phyloP scores from a whole-genome alignment of 2,113 vertebrate genomes.

The Paradoxurus hermaphroditus region DNA sequence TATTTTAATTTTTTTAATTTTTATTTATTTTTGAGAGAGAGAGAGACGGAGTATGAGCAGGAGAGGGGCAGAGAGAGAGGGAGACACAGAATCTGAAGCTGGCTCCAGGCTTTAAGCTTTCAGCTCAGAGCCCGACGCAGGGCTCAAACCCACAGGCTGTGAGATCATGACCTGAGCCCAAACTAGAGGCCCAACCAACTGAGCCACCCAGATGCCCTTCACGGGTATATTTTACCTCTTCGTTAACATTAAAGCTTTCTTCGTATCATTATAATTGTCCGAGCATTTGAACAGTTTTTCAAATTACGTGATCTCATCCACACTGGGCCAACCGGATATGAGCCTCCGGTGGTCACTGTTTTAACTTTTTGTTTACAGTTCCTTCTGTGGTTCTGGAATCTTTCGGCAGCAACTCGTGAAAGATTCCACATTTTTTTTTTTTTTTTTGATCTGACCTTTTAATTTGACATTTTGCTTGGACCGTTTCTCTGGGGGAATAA shows the following conservation, averaged over 20 bases:
- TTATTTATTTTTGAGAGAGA: no score
- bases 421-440: background rate
- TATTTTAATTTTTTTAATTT: no score
- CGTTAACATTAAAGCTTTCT: background rate
- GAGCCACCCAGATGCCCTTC: no score
- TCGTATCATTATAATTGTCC: no score
- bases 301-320: background rate
- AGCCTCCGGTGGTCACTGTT: background rate
- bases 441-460: background rate
- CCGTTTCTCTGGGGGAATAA: background rate
- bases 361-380: background rate
- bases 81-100: no score
- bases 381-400: background rate
- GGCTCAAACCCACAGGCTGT: no score
- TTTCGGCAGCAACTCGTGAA: background rate
- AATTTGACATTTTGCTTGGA: background rate
- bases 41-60: no score
- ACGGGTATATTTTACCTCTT: background rate
- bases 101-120: no score
- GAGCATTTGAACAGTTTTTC: background rate
- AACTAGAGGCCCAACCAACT: no score
- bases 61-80: no score
- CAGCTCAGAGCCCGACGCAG: no score
- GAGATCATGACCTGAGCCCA: no score
- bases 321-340: background rate